These are phyloP conservation scores for Campylomormyrus tamandua DNA, from an alignment of 2,113 vertebrate species.

Conservation along the genomic window DNA sequence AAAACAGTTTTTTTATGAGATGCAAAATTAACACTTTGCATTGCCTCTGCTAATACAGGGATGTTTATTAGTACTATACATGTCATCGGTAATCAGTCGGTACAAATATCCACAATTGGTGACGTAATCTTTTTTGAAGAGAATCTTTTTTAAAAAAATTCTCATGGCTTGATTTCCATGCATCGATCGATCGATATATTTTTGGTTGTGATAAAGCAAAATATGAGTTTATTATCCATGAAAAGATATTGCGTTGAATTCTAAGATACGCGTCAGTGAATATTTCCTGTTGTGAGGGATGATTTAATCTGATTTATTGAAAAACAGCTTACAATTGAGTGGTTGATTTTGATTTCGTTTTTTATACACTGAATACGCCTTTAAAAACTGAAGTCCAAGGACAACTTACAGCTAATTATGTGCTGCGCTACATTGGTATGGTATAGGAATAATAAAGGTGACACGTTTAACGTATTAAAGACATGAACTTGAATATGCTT, in stretches of 20 bases:
- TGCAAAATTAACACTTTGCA: slow-evolving; percentile 4
- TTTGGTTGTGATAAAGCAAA: background rate
- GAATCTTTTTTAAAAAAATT: background rate
- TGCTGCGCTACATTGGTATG: slow-evolving; percentile 58
- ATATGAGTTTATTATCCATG: background rate
- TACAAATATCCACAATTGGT: background rate
- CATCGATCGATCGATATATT: background rate
- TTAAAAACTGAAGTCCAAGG: background rate
- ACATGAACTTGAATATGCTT: slow-evolving; percentile 69
- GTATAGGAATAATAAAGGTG: slow-evolving; percentile 47
- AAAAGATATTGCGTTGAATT: background rate
- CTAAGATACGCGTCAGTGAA: slow-evolving; percentile 29
- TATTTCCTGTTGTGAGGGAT: slow-evolving; percentile 50
- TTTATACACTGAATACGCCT: background rate
- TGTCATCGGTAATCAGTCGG: background rate
- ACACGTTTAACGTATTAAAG: slow-evolving; percentile 68
- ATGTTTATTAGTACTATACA: background rate
- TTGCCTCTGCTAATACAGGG: background rate
- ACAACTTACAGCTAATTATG: slow-evolving; percentile 44
- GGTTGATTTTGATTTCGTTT: background rate
- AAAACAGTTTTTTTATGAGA: background rate
- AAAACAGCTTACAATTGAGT: slow-evolving; percentile 50
- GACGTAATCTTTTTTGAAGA: background rate
- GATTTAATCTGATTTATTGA: slow-evolving; percentile 49
- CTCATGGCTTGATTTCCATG: background rate